phyloP scores from a whole-genome alignment of 2,888 invertebrate species.

The Drosophila multiciliata region DNA sequence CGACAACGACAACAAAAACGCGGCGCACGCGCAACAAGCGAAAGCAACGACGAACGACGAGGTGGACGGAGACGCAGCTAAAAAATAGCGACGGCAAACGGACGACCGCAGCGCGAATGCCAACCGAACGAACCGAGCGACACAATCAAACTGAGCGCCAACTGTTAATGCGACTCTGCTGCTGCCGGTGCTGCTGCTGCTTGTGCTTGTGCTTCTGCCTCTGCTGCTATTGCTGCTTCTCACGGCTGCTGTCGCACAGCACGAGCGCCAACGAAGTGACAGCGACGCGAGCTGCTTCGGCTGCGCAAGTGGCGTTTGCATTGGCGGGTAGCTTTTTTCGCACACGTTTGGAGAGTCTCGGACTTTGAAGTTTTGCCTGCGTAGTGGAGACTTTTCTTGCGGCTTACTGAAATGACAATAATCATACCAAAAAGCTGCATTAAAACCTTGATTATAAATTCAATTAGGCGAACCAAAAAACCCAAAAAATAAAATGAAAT shows the following conservation, averaged over 20 bases:
- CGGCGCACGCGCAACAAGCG: slow-evolving; percentile 53
- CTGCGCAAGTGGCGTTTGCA: slow-evolving; percentile 75
- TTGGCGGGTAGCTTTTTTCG: slow-evolving; percentile 55
- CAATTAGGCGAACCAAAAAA: slow-evolving; percentile 63
- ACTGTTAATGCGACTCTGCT: slow-evolving; percentile 28
- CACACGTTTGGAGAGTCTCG: slow-evolving; percentile 59
- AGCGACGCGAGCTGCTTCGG: slow-evolving; percentile 70
- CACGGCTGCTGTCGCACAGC: slow-evolving; percentile 48
- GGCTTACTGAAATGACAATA: slow-evolving; percentile 68
- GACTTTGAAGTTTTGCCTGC: slow-evolving; percentile 59
- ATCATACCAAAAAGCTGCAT: slow-evolving; percentile 55
- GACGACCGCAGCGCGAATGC: slow-evolving; percentile 21
- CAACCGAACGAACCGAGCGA: slow-evolving; percentile 67
- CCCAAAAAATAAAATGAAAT: slow-evolving; percentile 13
- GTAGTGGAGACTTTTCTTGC: slow-evolving; percentile 40
- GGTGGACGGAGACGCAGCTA: slow-evolving; percentile 24
- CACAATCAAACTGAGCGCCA: slow-evolving; percentile 59
- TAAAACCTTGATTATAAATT: slow-evolving; percentile 79
- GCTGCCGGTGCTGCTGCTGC: slow-evolving; percentile 14
- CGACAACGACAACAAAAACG: slow-evolving; percentile 11
- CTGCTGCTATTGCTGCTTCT: slow-evolving; percentile 36
- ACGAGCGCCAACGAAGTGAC: slow-evolving; percentile 67
- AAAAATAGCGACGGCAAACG: slow-evolving; percentile 26
- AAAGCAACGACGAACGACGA: slow-evolving; percentile 30
- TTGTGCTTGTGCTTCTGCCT: slow-evolving; percentile 11